These are phyloP conservation scores for Ornithoptera alexandrae DNA, from an alignment of 2,888 invertebrate species.

Conservation along the genomic window DNA sequence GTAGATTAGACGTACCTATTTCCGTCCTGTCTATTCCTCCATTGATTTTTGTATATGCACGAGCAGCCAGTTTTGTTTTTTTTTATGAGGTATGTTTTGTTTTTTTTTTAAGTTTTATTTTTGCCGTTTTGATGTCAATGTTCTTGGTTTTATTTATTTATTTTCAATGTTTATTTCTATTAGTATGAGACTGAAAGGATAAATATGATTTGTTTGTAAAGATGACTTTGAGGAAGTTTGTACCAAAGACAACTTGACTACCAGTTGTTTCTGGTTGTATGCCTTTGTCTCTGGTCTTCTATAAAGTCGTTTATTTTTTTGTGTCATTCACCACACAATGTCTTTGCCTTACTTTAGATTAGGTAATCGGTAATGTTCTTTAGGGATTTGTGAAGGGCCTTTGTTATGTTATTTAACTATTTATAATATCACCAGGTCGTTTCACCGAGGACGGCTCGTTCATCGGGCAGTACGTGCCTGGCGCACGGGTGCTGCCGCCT, in stretches of 20 bases:
- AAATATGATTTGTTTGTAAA: not conserved
- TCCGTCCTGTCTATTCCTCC: constrained; percentile 57
- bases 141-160: constrained; percentile 21
- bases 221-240: no score
- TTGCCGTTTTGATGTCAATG: constrained; percentile 13
- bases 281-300: no score
- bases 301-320: no score
- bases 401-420: not conserved
- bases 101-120: constrained; percentile 44
- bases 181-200: not conserved
- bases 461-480: constrained; percentile 97
- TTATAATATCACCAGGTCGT: constrained; percentile 80
- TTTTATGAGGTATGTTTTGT: constrained; percentile 67
- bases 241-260: no score
- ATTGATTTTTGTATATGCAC: constrained; percentile 57
- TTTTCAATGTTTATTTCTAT: constrained; percentile 27
- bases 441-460: constrained; percentile 99
- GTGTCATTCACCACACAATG: no score
- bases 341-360: no score
- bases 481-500: constrained; percentile 83
- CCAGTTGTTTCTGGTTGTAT: no score
- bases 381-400: not conserved
- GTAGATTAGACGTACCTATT: constrained; percentile 44
- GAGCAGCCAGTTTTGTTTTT: constrained; percentile 64
- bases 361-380: no score